Base-by-base conservation (phyloP, 1,140 invertebrate genomes). In the Portunus trituberculatus region DNA sequence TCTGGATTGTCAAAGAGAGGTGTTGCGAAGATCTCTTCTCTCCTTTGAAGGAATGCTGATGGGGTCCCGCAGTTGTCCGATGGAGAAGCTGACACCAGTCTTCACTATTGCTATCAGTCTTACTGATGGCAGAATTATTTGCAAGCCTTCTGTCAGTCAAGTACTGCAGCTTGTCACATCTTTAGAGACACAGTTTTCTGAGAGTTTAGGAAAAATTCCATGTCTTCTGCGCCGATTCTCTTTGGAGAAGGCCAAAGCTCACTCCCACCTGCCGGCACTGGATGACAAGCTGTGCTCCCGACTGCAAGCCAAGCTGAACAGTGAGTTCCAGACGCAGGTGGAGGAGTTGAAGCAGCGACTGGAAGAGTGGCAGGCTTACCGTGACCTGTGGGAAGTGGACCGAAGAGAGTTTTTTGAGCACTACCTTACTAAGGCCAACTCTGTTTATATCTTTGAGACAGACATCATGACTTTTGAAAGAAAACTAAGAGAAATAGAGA, bases 21-120 rank as follows among this genome's bases (percentile, higher is more conserved):
- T 96, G 39, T 31, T 95, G 76, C 93, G 83, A 45, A 95, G 95
- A 88, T 95, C 96, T 39, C 45, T 96, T 28, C 59, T 96, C n/a
- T 93, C 93, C 25, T 93, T 96, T 48, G 96, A 96, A 48, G 94
- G 94, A 28, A 96, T 96, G 94, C 59, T 96, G n/a, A 91, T 96
- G 87, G 89, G 94, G 6, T 96, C 96, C 25, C 82, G 94, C 31
- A 93, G 87, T 52, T 93, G 92, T n/a, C 87, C 92, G 0, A 91
- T 83, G 7, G 67, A 93, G 31, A 92, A 96, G 32, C 59, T 95
- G 8, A 31, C 94, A 7, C 92, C 94, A 0, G 94, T 96, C 16
- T 96, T 96, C 87, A 84, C 95, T 16, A 87, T 96, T 32, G 67
- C 88, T n/a, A 91, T 93, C 28, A 90, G 59, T 29, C 92, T 96